Conservation (phyloP, 1,140 invertebrate genomes). For the Idris sp. region DNA sequence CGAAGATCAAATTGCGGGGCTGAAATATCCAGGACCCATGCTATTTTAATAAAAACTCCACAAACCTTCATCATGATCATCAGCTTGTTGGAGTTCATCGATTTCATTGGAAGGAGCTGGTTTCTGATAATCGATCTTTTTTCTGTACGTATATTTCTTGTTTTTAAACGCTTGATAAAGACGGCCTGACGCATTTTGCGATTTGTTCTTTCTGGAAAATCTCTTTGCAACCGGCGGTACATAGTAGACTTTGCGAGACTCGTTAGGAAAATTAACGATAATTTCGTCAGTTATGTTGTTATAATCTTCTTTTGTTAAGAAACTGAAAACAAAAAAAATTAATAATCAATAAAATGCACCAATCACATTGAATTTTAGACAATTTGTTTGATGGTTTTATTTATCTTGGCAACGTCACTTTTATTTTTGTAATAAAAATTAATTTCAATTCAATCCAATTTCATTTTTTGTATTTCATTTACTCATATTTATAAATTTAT, state of each 20-base stretch:
- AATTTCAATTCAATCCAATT: no score
- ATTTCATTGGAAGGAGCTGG: neutral
- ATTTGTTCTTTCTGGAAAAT: neutral
- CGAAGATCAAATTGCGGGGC: no score
- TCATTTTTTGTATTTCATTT: no score
- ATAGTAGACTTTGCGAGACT: slow-evolving; percentile 5
- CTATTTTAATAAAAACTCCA: no score
- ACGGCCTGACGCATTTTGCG: slow-evolving; percentile 3
- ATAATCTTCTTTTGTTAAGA: slow-evolving; percentile 1
- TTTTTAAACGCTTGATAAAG: slow-evolving; percentile 2
- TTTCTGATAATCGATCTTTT: slow-evolving; percentile 12
- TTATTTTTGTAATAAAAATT: no score
- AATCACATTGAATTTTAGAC: neutral
- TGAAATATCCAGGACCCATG: no score
- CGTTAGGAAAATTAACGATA: slow-evolving; percentile 1
- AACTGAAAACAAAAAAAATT: slow-evolving; percentile 10
- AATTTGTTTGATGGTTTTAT: no score
- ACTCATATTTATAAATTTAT: no score
- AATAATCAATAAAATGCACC: neutral
- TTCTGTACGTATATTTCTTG: neutral
- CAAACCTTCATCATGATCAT: no score
- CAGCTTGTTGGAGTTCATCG: neutral
- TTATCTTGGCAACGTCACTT: no score
- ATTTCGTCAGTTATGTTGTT: slow-evolving; percentile 1
- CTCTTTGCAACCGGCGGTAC: slow-evolving; percentile 2